Evolutionary conservation across 2,888 invertebrate species (phyloP), one percentile per base, ranked within the genome.

Genomic region (Cyaniris semiargus): DNA sequence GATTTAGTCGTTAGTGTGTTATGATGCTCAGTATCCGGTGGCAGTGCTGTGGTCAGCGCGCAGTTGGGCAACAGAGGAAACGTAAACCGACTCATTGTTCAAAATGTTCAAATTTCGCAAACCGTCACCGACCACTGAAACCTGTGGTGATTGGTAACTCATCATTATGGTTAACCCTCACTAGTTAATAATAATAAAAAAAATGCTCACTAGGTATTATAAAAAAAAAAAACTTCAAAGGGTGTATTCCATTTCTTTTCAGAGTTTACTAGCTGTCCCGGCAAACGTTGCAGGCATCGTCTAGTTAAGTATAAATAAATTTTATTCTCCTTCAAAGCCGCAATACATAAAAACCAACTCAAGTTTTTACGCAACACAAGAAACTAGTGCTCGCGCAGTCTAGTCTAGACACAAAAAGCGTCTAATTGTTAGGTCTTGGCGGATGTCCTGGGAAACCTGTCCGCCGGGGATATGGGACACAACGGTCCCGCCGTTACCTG

Each of bases 401-500:
- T 21, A 60, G 60, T 21, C 58, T 58, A 58, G 21, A 60, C 60
- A 60, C 60, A 60, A 60, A 60, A 60, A 60, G 60, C 60, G 60
- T 60, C 60, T 60, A 60, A 72, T 72, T 48, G 72, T 38, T 38
- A 48, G 72, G 44, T 72, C 72, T 72, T 21, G 44, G 44, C 72
- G 72, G 48, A 74, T 74, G 74, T 53, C 74, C 74, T 74, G 15
- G 74, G 74, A 74, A 74, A 74, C 74, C 74, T 74, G 74, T 71
- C 38, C 71, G n/a, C 3, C 48, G 27, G 48, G 48, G 74, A 48
- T 74, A 53, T 74, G 27, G 72, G 48, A 2, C 74, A 74, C 74
- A 74, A 27, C 74, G 74, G 74, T 48, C 27, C 74, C 23, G 21
- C 72, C 38, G 72, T 27, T 18, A 53, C 27, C 66, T 31, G 60